Evolutionary conservation across 2,113 vertebrate genomes (phyloP), one percentile per base, ranked within the genome.

Genomic region (Microcebus ravelobensis): DNA sequence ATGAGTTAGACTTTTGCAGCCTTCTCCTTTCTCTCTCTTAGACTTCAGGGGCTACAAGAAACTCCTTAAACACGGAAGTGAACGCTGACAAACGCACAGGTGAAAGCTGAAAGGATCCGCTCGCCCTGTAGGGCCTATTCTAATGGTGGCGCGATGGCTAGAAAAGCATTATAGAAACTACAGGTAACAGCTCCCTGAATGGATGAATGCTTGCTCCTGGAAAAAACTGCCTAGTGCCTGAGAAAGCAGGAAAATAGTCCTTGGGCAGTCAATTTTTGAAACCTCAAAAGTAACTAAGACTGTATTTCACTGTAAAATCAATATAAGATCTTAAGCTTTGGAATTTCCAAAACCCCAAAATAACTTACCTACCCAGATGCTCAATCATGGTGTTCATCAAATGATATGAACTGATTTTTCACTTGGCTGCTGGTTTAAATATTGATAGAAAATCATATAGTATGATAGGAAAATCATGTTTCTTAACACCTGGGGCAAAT

Each of bases 1-100:
- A 97, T 96, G 84, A 98, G 97, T 98, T 98, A 96, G 86, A 96
- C 63, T 96, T 96, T 91, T 97, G 82, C 83, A 94, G 29, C 45
- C 42, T 97, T 97, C 95, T 83, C 45, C 93, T 59, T 92, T 96
- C 96, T 95, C 87, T 94, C 92, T 93, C 96, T 97, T 90, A 98
- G 96, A 70, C 34, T 65, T 92, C 81, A 93, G 96, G 97, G 42
- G 63, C 70, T 91, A 70, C 88, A 50, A 98, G 79, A 39, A 96
- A 98, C 74, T 91, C 79, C 88, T 97, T 84, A 48, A 97, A 61
- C 36, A 96, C 0, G 12, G 48, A 96, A 95, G 83, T 34, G 36
- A 97, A 92, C 34, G 55, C n/a, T 97, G 96, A 97, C 92, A 93
- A 42, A 90, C 10, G 96, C 97, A 97, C 94, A 93, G 92, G 91